A percentile compares a stretch with the other conserved stretches of the same genome.
These are phyloP conservation scores for Eulemur rufifrons DNA, from an alignment of 2,113 vertebrate species.

Conservation along the genomic window DNA sequence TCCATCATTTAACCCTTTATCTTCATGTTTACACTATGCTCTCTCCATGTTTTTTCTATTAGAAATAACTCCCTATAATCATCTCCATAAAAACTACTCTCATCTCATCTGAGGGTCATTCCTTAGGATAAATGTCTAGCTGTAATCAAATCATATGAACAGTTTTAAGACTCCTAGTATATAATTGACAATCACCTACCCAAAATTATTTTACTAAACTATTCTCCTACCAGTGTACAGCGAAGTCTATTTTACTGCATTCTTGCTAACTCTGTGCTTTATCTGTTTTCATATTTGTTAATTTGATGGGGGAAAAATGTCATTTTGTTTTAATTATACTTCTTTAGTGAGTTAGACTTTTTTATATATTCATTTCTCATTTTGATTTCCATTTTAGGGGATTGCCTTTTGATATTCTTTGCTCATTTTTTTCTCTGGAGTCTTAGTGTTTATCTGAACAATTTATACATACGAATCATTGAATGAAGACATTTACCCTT, in stretches of 20 bases:
- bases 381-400: neutral
- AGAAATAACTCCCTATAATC: neutral
- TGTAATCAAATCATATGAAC: neutral
- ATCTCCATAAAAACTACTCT: neutral
- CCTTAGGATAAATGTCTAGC: neutral
- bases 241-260: neutral
- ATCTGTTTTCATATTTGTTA: neutral
- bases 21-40: neutral
- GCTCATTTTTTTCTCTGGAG: neutral
- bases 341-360: neutral
- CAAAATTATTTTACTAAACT: neutral
- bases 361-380: neutral
- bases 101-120: neutral
- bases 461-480: neutral
- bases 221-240: neutral
- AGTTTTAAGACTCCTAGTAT: neutral
- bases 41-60: neutral
- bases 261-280: neutral
- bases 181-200: neutral
- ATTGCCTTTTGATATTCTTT: neutral
- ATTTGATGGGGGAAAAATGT: neutral
- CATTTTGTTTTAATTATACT: neutral
- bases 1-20: neutral
- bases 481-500: neutral
- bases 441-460: neutral